Evolutionary conservation across 2,797 vertebrate species (phyloP).

Genomic region (Mus caroli): DNA sequence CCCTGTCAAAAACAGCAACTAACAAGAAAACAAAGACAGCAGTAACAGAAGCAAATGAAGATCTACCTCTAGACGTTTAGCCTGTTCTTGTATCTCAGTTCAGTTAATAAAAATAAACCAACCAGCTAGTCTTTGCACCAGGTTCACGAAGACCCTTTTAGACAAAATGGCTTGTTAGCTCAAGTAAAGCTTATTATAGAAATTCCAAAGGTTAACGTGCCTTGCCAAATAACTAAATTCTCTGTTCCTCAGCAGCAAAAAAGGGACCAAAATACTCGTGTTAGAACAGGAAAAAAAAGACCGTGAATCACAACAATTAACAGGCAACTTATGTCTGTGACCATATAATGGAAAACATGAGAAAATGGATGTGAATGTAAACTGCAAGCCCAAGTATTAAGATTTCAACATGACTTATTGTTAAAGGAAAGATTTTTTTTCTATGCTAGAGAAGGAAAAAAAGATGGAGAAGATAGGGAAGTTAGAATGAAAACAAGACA

Average conservation of each 20-base stretch:
- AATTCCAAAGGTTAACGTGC: slow-evolving; percentile 29
- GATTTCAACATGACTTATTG: slow-evolving; percentile 11
- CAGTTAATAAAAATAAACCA: background rate
- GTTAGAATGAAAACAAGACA: slow-evolving; percentile 6
- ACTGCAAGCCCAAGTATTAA: background rate
- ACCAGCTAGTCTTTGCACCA: background rate
- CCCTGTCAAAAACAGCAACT: background rate
- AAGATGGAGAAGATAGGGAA: background rate
- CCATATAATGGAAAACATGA: slow-evolving; percentile 4
- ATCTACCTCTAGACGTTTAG: background rate
- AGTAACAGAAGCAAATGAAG: slow-evolving; percentile 43
- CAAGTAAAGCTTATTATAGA: slow-evolving; percentile 51
- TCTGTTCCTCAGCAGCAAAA: background rate
- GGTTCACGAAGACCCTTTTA: background rate
- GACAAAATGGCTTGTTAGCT: background rate
- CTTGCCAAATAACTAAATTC: slow-evolving; percentile 28
- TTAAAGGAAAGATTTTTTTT: background rate
- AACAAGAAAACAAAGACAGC: background rate
- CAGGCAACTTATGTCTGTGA: background rate
- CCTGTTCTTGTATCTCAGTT: background rate
- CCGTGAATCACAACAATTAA: slow-evolving; percentile 56
- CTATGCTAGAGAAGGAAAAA: background rate
- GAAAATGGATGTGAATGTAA: slow-evolving; percentile 25
- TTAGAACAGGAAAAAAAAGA: background rate
- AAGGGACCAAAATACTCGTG: slow-evolving; percentile 30